A percentile compares a stretch with the other conserved stretches of the same genome.
Evolutionary conservation across 2,888 invertebrate species (phyloP).

Genomic region (Eristalis arbustorum): DNA sequence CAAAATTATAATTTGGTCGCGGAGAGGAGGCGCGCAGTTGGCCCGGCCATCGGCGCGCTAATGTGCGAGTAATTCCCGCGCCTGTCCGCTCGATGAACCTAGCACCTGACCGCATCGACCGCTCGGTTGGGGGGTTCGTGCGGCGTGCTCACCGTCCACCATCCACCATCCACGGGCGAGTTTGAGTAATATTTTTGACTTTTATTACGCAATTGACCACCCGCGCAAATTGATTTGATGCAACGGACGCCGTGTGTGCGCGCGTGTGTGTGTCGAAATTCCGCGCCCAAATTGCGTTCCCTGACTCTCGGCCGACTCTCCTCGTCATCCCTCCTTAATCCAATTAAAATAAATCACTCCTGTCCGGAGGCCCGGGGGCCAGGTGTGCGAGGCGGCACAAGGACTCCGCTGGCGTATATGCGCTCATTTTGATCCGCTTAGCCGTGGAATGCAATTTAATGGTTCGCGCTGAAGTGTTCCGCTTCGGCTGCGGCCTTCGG

Average conservation of each 20-base stretch:
- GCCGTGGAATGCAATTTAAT: slow-evolving; percentile 63
- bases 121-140: neutral
- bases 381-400: neutral
- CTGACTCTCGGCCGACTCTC: neutral
- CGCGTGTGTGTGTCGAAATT: slow-evolving; percentile 4
- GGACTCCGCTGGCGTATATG: slow-evolving; percentile 37
- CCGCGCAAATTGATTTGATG: slow-evolving; percentile 64
- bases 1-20: slow-evolving; percentile 77
- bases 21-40: slow-evolving; percentile 23
- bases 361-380: slow-evolving; percentile 23
- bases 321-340: slow-evolving; percentile 51
- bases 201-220: slow-evolving; percentile 69
- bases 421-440: slow-evolving; percentile 67
- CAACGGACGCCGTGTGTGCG: slow-evolving; percentile 13
- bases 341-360: slow-evolving; percentile 71
- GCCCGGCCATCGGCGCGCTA: slow-evolving; percentile 15
- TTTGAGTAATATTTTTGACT: slow-evolving; percentile 67
- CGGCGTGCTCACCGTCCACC: neutral
- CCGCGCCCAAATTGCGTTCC: neutral
- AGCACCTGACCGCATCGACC: slow-evolving; percentile 56
- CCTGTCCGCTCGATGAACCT: slow-evolving; percentile 38
- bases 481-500: slow-evolving; percentile 28
- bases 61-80: slow-evolving; percentile 69
- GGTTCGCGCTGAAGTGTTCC: slow-evolving; percentile 27
- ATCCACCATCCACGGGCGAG: neutral